Evolutionary conservation across 2,113 vertebrate genomes (phyloP), one percentile per base, ranked within the genome.

Genomic region (Sapajus apella): DNA sequence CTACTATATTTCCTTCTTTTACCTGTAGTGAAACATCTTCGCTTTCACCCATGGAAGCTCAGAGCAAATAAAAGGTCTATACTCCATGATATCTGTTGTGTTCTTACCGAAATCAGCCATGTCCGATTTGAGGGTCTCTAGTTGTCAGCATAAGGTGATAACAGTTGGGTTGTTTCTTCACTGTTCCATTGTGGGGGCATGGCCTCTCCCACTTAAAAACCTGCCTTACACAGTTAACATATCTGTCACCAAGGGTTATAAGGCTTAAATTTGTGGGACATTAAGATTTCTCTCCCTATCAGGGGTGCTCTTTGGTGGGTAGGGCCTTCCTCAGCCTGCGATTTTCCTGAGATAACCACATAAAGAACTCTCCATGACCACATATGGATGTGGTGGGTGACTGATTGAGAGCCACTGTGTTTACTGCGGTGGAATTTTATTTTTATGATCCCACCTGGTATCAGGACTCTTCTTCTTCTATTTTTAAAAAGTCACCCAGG

Each of bases 401-500:
- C 3, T 85, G 75, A 94, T n/a, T 73, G 96, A 98, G 73, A 96
- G 79, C 75, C 68, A n/a, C 92, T 96, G 77, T 25, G 80, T 95
- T 90, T 92, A 92, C 91, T 79, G 17, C 82, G 58, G 45, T 64
- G 89, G 90, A 73, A 97, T 97, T 96, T 97, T 95, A 81, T 95
- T 96, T 97, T 98, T 93, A 97, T 97, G 93, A 84, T 70, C 93
- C 89, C 27, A 50, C 88, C 94, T 80, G 92, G 87, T 50, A 91
- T 85, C 87, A 86, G 94, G 75, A 76, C 80, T 97, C 76, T 96
- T 50, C 77, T 94, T 86, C 88, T 96, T 96, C 77, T 97, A 81
- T 90, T 98, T 98, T 97, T 98, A 93, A 98, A 97, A 98, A 85
- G 93, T 97, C 96, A 96, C 94, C 90, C 89, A 96, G 52, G 52